Conservation (phyloP, 2,113 vertebrate genomes). For the Microtus richardsoni region DNA sequence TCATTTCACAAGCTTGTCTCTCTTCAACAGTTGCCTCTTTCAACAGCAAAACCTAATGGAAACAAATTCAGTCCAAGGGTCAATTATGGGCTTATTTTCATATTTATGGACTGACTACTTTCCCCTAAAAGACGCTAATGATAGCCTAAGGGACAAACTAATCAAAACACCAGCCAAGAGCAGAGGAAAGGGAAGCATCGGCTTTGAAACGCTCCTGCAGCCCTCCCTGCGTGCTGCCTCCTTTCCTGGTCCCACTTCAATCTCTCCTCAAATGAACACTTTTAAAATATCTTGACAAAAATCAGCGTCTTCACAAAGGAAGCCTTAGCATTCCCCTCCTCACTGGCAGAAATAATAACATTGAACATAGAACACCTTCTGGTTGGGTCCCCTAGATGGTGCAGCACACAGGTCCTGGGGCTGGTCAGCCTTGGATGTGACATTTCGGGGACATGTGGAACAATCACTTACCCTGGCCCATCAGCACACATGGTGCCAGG, state of each 20-base stretch:
- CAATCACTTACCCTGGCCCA: background rate
- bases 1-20: constrained; percentile 64
- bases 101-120: constrained; percentile 87
- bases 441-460: background rate
- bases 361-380: background rate
- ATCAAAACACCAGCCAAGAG: constrained; percentile 84
- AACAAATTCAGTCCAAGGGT: constrained; percentile 86
- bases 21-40: constrained; percentile 79
- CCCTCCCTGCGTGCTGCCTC: background rate
- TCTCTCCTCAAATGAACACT: background rate
- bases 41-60: constrained; percentile 83
- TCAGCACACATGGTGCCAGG: background rate
- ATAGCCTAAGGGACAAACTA: constrained; percentile 83
- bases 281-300: constrained; percentile 42
- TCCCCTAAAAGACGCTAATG: constrained; percentile 84
- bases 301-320: constrained; percentile 15
- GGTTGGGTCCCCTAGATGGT: rapidly evolving
- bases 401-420: rapidly evolving
- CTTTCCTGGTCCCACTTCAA: rapidly evolving
- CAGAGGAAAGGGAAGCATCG: constrained; percentile 68
- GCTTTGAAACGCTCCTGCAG: constrained; percentile 74
- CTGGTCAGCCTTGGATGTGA: background rate
- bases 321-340: background rate
- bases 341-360: background rate
- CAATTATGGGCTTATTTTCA: constrained; percentile 87